Conservation (phyloP, 2,797 vertebrate genomes). For the Rhabdophis nuchalis region DNA sequence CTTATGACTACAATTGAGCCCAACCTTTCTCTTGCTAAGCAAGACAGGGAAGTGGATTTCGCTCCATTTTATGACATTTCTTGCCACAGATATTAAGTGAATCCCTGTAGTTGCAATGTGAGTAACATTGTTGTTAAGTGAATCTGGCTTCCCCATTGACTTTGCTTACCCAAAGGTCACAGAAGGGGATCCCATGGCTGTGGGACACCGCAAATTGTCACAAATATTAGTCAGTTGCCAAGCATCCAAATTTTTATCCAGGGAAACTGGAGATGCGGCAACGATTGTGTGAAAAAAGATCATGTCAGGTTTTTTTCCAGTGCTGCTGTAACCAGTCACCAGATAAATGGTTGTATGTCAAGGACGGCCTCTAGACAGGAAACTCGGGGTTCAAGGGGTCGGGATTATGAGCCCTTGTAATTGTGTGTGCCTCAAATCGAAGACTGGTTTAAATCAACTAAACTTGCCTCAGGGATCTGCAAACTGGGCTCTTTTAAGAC, state of each 20-base stretch:
- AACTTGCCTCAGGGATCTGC: no score
- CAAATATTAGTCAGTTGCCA: not conserved
- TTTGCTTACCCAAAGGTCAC: not conserved
- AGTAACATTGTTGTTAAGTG: not conserved
- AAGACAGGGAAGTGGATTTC: not conserved
- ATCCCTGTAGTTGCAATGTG: no score
- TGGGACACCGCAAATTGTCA: not conserved
- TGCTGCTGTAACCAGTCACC: not conserved
- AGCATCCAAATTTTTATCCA: not conserved
- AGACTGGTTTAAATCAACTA: no score
- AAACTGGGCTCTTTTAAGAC: no score
- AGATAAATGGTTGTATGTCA: not conserved
- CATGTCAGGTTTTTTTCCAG: not conserved
- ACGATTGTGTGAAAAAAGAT: not conserved
- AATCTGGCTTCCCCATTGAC: not conserved
- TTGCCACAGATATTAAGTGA: not conserved
- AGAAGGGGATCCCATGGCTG: not conserved
- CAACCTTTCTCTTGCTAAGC: not conserved
- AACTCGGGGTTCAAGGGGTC: not conserved
- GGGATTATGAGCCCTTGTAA: not conserved
- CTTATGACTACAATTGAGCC: not conserved
- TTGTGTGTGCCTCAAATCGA: not conserved
- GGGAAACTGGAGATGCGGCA: not conserved
- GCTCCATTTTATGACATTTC: not conserved
- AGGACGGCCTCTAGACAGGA: not conserved